Base-by-base conservation (phyloP, 2,888 invertebrate genomes). In the Eulithis testata region DNA sequence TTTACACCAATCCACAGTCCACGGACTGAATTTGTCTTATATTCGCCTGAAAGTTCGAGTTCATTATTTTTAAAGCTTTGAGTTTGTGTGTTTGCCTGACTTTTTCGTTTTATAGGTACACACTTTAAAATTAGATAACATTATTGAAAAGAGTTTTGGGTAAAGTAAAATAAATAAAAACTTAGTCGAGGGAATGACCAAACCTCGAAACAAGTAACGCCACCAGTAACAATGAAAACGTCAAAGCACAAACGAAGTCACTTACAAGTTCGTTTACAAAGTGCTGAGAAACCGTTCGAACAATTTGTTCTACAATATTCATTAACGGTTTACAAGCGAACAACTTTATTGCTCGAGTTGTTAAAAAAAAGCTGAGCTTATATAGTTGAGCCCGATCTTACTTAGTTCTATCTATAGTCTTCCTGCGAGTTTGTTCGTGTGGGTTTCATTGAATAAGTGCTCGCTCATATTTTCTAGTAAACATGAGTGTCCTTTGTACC, bases 1-100 rank as follows among this genome's bases (percentile, higher is more conserved):
- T 78, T 75, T 72, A 71, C 58, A 53, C 21, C 21, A 60, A 61
- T 67, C 60, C 63, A 63, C 63, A 53, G 65, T 65, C 61, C 61
- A 66, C 63, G n/a, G 31, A 31, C 51, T 11, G 51, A 66, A 71
- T 69, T 66, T 63, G 66, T 71, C 63, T 50, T 59, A 59, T 51
- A 52, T 44, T 31, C 47, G 43, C 21, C 43, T 31, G n/a, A 58
- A 59, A 58, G 27, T 58, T 58, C 6, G 43, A 59, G 40, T 59
- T 59, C 58, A 59, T 51, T 43, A 59, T 59, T 51, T 51, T 51
- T 51, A 21, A 47, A 37, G 37, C 49, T 11, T 37, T 36, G 47
- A 7, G 12, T 21, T 49, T 3, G 53, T 44, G 40, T 40, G 40
- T 40, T 40, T 8, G 40, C 6, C 40, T 9, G 40, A 8, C 8